These are phyloP conservation scores for Sinocyclocheilus maitianheensis DNA, from an alignment of 2,113 vertebrate species.

Conservation along the genomic window DNA sequence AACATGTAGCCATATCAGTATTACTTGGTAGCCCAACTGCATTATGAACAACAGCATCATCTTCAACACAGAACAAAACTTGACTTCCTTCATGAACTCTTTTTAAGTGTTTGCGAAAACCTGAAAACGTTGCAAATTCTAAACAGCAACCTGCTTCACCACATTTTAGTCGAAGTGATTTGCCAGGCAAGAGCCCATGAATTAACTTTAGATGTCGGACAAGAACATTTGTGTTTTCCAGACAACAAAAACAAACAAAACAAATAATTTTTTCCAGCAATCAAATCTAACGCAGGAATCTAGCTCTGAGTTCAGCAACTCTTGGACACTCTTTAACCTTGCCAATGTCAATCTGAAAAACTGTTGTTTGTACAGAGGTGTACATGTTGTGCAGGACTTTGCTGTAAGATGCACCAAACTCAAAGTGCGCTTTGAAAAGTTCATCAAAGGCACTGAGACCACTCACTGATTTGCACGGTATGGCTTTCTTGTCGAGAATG, in stretches of 20 bases:
- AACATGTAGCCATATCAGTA: constrained; percentile 30
- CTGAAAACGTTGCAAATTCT: constrained; percentile 40
- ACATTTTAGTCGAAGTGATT: constrained; percentile 37
- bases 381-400: constrained; percentile 21
- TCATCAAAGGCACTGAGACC: not conserved
- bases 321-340: not conserved
- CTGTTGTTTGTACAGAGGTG: constrained; percentile 32
- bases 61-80: constrained; percentile 17
- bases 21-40: not conserved
- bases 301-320: constrained; percentile 25
- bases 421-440: constrained; percentile 5
- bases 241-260: constrained; percentile 26
- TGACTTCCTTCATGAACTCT: constrained; percentile 21
- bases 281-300: not conserved
- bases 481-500: no score
- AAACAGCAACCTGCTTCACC: constrained; percentile 18
- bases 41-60: not conserved
- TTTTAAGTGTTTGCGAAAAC: constrained; percentile 32
- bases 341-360: constrained; percentile 8
- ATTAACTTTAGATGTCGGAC: constrained; percentile 32
- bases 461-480: not conserved
- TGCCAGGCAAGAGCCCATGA: constrained; percentile 38
- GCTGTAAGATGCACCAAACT: constrained; percentile 12
- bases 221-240: constrained; percentile 22
- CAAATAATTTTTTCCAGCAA: constrained; percentile 4